Percentiles rank a stretch among this genome's conserved stretches.
phyloP scores from a whole-genome alignment of 2,113 vertebrate species.

The Antennarius striatus region DNA sequence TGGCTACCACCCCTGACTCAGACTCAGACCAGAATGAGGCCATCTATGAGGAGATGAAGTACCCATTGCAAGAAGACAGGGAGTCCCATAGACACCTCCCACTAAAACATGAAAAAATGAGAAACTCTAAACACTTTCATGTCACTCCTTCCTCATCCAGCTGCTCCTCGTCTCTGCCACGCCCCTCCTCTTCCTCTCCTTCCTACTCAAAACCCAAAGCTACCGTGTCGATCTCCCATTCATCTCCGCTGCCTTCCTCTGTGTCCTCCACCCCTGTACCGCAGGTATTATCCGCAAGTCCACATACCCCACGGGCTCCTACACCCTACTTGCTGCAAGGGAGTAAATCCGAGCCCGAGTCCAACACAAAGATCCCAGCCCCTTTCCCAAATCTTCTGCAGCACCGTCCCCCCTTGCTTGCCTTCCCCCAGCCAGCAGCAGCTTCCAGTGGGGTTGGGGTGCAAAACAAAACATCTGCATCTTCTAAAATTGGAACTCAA shows the following conservation, averaged over 20 bases:
- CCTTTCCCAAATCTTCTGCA: slow-evolving; percentile 93
- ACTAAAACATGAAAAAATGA: slow-evolving; percentile 74
- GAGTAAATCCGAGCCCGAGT: slow-evolving; percentile 73
- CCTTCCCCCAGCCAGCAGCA: slow-evolving; percentile 86
- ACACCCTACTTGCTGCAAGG: slow-evolving; percentile 80
- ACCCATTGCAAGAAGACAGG: slow-evolving; percentile 81
- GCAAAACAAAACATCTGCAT: slow-evolving; percentile 72
- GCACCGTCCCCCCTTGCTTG: slow-evolving; percentile 88
- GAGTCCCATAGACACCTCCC: slow-evolving; percentile 70
- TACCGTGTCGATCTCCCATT: slow-evolving; percentile 78
- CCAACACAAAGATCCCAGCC: slow-evolving; percentile 86
- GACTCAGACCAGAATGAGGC: slow-evolving; percentile 92
- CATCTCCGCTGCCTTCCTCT: slow-evolving; percentile 79
- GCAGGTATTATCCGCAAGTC: slow-evolving; percentile 76
- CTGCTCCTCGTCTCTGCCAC: slow-evolving; percentile 70
- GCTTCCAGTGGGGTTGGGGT: slow-evolving; percentile 79
- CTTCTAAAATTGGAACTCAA: slow-evolving; percentile 73
- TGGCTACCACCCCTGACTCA: slow-evolving; percentile 82
- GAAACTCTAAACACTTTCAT: slow-evolving; percentile 77
- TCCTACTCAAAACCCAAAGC: slow-evolving; percentile 81
- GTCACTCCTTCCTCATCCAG: slow-evolving; percentile 66
- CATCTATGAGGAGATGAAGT: slow-evolving; percentile 95
- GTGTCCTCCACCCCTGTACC: slow-evolving; percentile 78
- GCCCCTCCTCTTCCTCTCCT: slow-evolving; percentile 76
- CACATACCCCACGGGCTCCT: slow-evolving; percentile 81